phyloP scores from a whole-genome alignment of 2,797 vertebrate genomes.

The Melanotaenia maccullochi region DNA sequence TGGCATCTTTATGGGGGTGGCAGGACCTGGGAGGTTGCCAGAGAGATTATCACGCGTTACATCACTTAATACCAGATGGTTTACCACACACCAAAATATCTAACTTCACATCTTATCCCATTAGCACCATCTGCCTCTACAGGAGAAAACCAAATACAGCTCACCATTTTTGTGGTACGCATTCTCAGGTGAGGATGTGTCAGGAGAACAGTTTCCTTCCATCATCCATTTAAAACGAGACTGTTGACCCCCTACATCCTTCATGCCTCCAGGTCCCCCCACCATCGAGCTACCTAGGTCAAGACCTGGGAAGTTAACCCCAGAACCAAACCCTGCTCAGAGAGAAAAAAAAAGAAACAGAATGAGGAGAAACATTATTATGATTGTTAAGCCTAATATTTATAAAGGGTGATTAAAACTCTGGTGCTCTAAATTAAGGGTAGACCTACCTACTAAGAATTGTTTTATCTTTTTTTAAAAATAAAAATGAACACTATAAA shows the following conservation, averaged over 20 bases:
- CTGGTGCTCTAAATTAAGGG: background rate
- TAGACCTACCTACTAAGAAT: background rate
- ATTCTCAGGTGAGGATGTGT: constrained; percentile 90
- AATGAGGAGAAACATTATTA: background rate
- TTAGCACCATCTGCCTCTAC: background rate
- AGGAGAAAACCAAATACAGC: constrained; percentile 10
- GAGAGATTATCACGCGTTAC: constrained; percentile 11
- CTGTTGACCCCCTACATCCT: constrained; percentile 89
- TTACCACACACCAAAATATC: constrained; percentile 11
- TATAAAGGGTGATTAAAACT: background rate
- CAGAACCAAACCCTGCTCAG: constrained; percentile 88
- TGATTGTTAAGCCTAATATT: background rate
- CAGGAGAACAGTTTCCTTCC: constrained; percentile 93
- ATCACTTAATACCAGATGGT: constrained; percentile 43
- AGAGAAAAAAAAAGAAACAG: background rate
- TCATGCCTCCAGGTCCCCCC: constrained; percentile 85
- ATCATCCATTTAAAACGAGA: constrained; percentile 99
- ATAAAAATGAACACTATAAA: too few relatives aligned
- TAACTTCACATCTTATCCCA: constrained; percentile 26
- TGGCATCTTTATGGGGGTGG: constrained; percentile 92
- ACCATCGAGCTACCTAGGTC: constrained; percentile 90
- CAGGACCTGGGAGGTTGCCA: constrained; percentile 84
- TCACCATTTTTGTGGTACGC: constrained; percentile 95
- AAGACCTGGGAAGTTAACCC: constrained; percentile 84
- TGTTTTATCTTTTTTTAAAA: too few relatives aligned